Percentiles rank a stretch among this genome's conserved stretches.
phyloP scores from a whole-genome alignment of 2,888 invertebrate species.

The Psylliodes chrysocephalus region DNA sequence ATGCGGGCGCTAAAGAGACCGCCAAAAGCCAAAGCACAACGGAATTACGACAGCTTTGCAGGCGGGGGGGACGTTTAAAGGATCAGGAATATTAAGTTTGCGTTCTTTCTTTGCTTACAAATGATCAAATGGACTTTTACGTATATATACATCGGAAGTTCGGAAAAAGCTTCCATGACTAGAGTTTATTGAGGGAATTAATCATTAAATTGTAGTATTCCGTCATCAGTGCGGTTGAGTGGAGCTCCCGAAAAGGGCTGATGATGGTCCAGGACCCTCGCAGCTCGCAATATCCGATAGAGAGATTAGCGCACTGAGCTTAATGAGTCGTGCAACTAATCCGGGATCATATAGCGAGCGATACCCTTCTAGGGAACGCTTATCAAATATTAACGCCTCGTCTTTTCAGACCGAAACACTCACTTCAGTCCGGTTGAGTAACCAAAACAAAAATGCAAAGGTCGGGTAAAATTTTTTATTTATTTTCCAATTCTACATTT shows the following conservation, averaged over 20 bases:
- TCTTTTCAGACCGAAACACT: not conserved
- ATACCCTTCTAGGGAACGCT: constrained; percentile 50
- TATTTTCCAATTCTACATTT: too few relatives aligned
- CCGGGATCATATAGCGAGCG: constrained; percentile 64
- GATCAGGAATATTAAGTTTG: not conserved
- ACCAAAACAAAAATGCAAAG: too few relatives aligned
- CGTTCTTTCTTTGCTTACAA: too few relatives aligned
- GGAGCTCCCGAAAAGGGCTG: not conserved
- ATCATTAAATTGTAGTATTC: not conserved
- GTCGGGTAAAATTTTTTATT: too few relatives aligned
- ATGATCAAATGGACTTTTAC: too few relatives aligned
- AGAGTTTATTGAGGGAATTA: too few relatives aligned
- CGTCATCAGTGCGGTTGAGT: not conserved
- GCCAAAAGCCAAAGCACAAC: constrained; percentile 14
- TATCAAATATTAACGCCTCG: constrained; percentile 63
- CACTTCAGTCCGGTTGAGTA: not conserved
- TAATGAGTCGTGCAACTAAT: constrained; percentile 68
- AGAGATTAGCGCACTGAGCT: constrained; percentile 65
- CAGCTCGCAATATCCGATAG: constrained; percentile 64
- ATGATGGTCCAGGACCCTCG: constrained; percentile 39
- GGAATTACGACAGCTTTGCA: constrained; percentile 3
- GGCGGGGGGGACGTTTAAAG: not conserved
- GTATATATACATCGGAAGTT: too few relatives aligned
- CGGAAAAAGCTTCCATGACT: too few relatives aligned
- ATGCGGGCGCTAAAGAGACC: constrained; percentile 57